These are phyloP conservation scores for Gopherus evgoodei DNA, from an alignment of 2,113 vertebrate genomes.

Conservation along the genomic window DNA sequence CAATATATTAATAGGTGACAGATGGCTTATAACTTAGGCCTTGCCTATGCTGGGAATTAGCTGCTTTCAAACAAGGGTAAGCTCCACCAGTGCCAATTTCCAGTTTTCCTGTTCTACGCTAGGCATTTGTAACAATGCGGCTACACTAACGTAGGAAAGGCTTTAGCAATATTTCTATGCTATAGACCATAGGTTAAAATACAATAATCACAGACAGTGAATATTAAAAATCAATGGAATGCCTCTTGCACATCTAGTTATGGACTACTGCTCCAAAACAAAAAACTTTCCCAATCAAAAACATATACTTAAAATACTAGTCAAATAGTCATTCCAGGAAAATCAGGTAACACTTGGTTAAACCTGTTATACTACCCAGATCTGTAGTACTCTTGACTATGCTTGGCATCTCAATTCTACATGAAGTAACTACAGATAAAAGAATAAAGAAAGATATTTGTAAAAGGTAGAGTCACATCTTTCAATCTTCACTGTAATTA, in stretches of 20 bases:
- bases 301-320: not conserved
- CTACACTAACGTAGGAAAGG: slow-evolving; percentile 37
- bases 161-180: slow-evolving; percentile 36
- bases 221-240: not conserved
- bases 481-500: slow-evolving; percentile 5
- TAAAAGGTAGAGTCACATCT: slow-evolving; percentile 18
- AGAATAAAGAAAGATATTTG: slow-evolving; percentile 8
- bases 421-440: not conserved
- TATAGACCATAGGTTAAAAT: slow-evolving; percentile 33
- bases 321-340: not conserved
- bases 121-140: not conserved
- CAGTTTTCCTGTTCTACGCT: not conserved
- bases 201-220: not conserved
- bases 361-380: not conserved
- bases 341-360: not conserved
- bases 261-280: not conserved
- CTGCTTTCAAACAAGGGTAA: not conserved
- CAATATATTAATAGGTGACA: not conserved
- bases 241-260: not conserved
- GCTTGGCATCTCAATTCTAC: not conserved
- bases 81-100: not conserved
- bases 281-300: not conserved
- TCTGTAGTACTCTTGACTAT: not conserved
- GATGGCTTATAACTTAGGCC: not conserved
- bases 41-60: not conserved